phyloP scores from a whole-genome alignment of 1,140 invertebrate genomes.

The Orius insidiosus region DNA sequence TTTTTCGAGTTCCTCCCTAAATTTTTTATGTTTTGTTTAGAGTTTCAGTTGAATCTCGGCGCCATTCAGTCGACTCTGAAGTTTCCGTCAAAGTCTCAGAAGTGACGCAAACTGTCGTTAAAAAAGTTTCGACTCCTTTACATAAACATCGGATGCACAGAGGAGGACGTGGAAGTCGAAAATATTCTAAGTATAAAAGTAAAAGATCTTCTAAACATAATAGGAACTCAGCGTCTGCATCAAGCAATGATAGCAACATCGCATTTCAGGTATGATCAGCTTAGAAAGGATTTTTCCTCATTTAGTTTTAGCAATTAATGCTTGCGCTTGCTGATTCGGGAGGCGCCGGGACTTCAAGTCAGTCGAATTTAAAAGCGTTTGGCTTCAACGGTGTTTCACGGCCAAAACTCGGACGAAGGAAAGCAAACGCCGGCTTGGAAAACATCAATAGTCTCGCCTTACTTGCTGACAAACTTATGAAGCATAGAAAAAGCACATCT shows the following conservation, averaged over 20 bases:
- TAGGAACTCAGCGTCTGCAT: conserved; percentile 1
- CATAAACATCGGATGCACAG: conserved; percentile 8
- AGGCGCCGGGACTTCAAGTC: not conserved
- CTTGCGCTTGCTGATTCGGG: conserved; percentile 1
- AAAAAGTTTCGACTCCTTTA: conserved; percentile 10
- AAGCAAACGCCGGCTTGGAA: conserved; percentile 9
- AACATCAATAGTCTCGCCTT: conserved; percentile 2
- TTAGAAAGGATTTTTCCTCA: conserved; percentile 1
- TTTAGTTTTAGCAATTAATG: conserved; percentile 5
- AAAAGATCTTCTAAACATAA: not conserved
- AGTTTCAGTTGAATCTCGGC: conserved; percentile 61
- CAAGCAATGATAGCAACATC: conserved; percentile 6
- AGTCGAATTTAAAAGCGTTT: conserved; percentile 3
- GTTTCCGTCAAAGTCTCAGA: conserved; percentile 65
- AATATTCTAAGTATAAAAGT: not conserved
- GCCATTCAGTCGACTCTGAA: conserved; percentile 71
- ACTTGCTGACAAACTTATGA: conserved; percentile 5
- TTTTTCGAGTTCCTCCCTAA: not conserved
- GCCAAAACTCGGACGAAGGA: conserved; percentile 5
- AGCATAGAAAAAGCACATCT: not conserved
- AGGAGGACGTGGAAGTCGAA: not conserved
- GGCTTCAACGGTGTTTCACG: conserved; percentile 2
- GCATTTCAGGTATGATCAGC: not conserved
- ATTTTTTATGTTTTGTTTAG: conserved; percentile 28
- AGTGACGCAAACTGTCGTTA: conserved; percentile 48